These are phyloP conservation scores for Apotomis capreana DNA, from an alignment of 2,888 invertebrate genomes.

Conservation along the genomic window DNA sequence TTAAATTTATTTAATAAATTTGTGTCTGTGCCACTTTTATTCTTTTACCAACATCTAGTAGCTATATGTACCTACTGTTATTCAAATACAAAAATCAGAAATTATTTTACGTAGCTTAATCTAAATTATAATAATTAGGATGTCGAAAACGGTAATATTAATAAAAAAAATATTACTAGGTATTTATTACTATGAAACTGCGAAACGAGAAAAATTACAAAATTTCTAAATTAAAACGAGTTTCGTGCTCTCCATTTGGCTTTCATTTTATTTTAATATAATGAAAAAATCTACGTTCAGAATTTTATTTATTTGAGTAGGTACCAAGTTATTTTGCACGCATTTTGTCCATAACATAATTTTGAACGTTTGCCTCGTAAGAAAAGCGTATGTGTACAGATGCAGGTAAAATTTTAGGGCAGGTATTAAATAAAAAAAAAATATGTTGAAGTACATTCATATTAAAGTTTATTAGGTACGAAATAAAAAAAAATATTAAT, in stretches of 20 bases:
- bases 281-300: not conserved
- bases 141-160: not conserved
- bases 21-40: no score
- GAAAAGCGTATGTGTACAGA: no score
- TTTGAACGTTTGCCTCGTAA: constrained; percentile 6
- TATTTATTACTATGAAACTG: not conserved
- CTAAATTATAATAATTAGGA: not conserved
- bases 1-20: no score
- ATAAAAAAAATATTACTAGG: not conserved
- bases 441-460: no score
- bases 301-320: constrained; percentile 14
- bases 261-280: constrained; percentile 1
- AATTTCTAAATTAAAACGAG: constrained; percentile 20
- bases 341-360: constrained; percentile 4
- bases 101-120: no score
- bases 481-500: no score
- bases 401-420: no score
- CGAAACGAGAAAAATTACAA: constrained; percentile 6
- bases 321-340: not conserved
- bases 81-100: no score
- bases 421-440: no score
- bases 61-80: no score
- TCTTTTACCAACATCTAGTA: no score
- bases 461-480: no score
- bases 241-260: not conserved